These are phyloP conservation scores for Asbolus verrucosus DNA, from an alignment of 1,140 invertebrate genomes.

Conservation along the genomic window DNA sequence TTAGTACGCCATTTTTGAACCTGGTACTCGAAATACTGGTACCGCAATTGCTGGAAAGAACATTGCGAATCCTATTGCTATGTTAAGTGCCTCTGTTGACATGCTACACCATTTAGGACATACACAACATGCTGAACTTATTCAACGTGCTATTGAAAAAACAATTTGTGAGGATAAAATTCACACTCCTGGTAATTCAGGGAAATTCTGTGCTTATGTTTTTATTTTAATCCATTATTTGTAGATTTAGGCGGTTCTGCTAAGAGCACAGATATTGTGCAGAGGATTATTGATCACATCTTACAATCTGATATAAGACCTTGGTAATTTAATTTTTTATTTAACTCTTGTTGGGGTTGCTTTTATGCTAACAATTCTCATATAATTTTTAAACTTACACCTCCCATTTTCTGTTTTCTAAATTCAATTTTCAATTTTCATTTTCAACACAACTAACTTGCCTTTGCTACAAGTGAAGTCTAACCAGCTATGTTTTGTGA, in stretches of 20 bases:
- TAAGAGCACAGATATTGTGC: slow-evolving; percentile 77
- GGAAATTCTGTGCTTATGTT: slow-evolving; percentile 72
- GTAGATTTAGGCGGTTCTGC: slow-evolving; percentile 75
- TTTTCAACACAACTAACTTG: slow-evolving; percentile 37
- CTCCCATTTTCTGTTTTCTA: too few species aligned
- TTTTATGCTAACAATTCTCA: slow-evolving; percentile 19
- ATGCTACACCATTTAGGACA: slow-evolving; percentile 92
- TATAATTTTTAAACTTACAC: too few species aligned
- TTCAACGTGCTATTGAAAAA: slow-evolving; percentile 81
- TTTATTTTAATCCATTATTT: slow-evolving; percentile 59
- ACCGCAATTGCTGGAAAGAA: slow-evolving; percentile 94
- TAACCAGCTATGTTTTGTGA: slow-evolving; percentile 15
- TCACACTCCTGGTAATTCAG: slow-evolving; percentile 78
- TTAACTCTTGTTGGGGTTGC: slow-evolving; percentile 8
- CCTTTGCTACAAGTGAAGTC: slow-evolving; percentile 14
- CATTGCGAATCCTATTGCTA: slow-evolving; percentile 97
- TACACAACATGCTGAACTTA: slow-evolving; percentile 82
- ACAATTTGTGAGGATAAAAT: slow-evolving; percentile 87
- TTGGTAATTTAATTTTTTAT: slow-evolving; percentile 59
- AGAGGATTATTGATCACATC: slow-evolving; percentile 76
- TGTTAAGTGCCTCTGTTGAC: slow-evolving; percentile 92
- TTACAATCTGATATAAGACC: slow-evolving; percentile 61
- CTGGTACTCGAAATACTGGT: slow-evolving; percentile 95
- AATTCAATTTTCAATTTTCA: too few species aligned
- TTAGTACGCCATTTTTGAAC: slow-evolving; percentile 92